phyloP scores from a whole-genome alignment of 2,113 vertebrate species.

The Ceuthmochares aereus region DNA sequence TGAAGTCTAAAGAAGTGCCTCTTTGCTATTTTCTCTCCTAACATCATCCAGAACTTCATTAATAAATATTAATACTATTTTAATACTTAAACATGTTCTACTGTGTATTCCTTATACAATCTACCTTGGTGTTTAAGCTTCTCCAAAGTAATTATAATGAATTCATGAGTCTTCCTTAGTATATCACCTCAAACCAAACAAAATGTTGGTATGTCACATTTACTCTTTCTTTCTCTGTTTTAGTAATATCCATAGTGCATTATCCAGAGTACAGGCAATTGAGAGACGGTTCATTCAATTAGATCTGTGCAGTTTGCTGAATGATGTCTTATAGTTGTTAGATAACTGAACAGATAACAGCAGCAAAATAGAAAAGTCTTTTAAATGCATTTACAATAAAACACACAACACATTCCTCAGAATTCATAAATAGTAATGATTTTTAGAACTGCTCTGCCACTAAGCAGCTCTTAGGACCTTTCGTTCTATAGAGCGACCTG shows the following conservation, averaged over 20 bases:
- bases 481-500: background rate
- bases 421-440: background rate
- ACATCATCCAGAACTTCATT: background rate
- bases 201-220: background rate
- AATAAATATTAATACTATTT: slow-evolving; percentile 65
- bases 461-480: background rate
- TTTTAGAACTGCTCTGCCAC: background rate
- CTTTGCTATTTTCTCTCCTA: slow-evolving; percentile 16
- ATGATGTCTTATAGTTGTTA: background rate
- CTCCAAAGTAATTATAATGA: background rate
- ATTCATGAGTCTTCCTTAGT: background rate
- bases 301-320: background rate
- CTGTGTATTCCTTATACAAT: background rate
- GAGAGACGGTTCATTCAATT: background rate
- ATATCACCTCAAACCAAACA: background rate
- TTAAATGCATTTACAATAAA: background rate
- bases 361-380: background rate
- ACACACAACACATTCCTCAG: background rate
- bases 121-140: background rate
- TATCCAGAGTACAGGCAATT: background rate
- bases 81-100: slow-evolving; percentile 51
- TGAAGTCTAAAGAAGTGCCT: background rate
- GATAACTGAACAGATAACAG: background rate
- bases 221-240: background rate
- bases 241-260: background rate